A percentile compares a stretch with the other conserved stretches of the same genome.
Evolutionary conservation across 2,113 vertebrate species (phyloP).

Genomic region (Microtus ochrogaster): DNA sequence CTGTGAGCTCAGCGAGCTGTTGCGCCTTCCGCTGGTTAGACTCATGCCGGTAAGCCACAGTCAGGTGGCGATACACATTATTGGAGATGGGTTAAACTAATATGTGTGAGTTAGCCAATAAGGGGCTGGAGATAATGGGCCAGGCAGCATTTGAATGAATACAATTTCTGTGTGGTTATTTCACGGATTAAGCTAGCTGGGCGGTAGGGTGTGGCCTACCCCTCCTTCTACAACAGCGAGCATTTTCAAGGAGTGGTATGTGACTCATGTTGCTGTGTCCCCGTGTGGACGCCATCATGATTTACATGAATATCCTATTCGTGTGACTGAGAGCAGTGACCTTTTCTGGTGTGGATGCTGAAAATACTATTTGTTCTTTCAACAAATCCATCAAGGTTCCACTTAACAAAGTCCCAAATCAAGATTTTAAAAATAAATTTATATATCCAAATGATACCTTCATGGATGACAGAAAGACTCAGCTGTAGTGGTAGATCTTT

Average conservation of each 20-base stretch:
- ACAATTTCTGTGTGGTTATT: too few relatives aligned
- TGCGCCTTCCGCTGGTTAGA: too few relatives aligned
- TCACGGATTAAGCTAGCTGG: too few relatives aligned
- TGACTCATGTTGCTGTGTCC: background rate
- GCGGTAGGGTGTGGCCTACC: too few relatives aligned
- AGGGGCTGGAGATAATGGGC: too few relatives aligned
- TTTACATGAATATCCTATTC: background rate
- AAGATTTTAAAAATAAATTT: background rate
- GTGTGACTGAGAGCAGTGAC: background rate
- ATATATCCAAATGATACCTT: background rate
- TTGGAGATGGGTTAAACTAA: too few relatives aligned
- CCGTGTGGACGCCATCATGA: background rate
- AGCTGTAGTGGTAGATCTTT: background rate
- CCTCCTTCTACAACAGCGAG: background rate
- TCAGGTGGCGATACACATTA: too few relatives aligned
- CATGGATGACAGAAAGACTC: background rate
- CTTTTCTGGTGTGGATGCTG: background rate
- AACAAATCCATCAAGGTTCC: background rate
- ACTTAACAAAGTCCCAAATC: background rate
- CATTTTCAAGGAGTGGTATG: background rate
- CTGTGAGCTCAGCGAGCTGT: background rate
- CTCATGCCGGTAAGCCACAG: too few relatives aligned
- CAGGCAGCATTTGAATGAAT: too few relatives aligned
- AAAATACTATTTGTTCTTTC: constrained; percentile 27
- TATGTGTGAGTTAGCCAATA: too few relatives aligned